These are phyloP conservation scores for Trissolcus japonicus DNA, from an alignment of 2,888 invertebrate genomes.

Conservation along the genomic window DNA sequence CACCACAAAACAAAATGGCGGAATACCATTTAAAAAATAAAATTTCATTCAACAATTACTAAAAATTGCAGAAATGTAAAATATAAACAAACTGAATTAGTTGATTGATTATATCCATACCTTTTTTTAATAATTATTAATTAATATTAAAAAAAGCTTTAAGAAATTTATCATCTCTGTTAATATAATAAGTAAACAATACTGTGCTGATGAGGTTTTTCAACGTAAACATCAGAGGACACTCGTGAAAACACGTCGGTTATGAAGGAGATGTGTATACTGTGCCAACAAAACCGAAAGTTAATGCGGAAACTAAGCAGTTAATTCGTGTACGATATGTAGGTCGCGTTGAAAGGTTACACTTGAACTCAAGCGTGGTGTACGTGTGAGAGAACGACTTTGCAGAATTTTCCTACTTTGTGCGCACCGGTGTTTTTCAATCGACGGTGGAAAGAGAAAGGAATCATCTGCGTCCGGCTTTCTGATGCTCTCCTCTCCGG, in stretches of 20 bases:
- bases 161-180: no score
- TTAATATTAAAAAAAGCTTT: no score
- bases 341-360: constrained; percentile 45
- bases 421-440: constrained; percentile 13
- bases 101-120: no score
- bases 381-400: constrained; percentile 21
- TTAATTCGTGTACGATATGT: constrained; percentile 40
- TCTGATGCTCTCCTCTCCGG: constrained; percentile 1
- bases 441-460: constrained; percentile 35
- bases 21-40: no score
- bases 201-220: neutral
- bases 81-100: no score
- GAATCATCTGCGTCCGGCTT: constrained; percentile 12
- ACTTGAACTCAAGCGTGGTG: constrained; percentile 38
- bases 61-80: no score
- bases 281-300: constrained; percentile 32
- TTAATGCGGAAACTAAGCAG: constrained; percentile 41
- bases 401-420: constrained; percentile 26
- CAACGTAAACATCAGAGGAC: no score
- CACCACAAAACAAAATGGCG: no score
- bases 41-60: no score
- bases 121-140: no score
- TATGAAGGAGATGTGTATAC: no score
- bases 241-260: constrained; percentile 11
- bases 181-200: no score